These are phyloP conservation scores for Ceratitis capitata DNA, from an alignment of 1,140 invertebrate species.

Conservation along the genomic window DNA sequence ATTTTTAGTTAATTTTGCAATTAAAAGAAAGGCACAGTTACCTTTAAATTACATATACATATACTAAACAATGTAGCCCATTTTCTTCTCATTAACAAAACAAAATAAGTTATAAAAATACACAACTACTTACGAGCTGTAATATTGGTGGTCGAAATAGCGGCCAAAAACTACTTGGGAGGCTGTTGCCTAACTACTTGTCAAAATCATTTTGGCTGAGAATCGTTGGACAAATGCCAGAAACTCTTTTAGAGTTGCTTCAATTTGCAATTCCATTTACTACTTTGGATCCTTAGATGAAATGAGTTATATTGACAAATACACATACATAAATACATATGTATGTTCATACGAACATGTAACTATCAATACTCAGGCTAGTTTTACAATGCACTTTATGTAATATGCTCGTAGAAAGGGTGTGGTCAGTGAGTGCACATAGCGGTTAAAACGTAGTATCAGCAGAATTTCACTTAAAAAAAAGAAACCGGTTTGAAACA, in stretches of 20 bases:
- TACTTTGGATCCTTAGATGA: not conserved
- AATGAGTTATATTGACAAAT: not conserved
- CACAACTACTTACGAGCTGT: not conserved
- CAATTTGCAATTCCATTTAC: not conserved
- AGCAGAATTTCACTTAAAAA: not conserved
- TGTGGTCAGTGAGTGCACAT: not conserved
- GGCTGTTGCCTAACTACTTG: not conserved
- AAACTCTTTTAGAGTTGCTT: not conserved
- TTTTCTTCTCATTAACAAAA: not conserved
- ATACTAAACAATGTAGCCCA: no score
- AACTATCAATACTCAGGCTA: no score
- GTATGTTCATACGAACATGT: not conserved
- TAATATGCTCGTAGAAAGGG: no score
- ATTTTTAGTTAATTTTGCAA: not conserved
- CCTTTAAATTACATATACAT: no score
- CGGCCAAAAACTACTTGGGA: not conserved
- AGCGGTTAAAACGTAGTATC: not conserved
- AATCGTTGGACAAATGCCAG: not conserved
- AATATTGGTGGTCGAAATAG: not conserved
- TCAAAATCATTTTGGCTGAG: not conserved
- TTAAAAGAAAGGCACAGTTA: not conserved
- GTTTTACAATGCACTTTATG: no score
- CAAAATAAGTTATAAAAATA: not conserved
- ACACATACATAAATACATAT: not conserved
- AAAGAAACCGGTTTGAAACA: not conserved